phyloP scores from a whole-genome alignment of 2,888 invertebrate genomes.

The Parnassius apollo region DNA sequence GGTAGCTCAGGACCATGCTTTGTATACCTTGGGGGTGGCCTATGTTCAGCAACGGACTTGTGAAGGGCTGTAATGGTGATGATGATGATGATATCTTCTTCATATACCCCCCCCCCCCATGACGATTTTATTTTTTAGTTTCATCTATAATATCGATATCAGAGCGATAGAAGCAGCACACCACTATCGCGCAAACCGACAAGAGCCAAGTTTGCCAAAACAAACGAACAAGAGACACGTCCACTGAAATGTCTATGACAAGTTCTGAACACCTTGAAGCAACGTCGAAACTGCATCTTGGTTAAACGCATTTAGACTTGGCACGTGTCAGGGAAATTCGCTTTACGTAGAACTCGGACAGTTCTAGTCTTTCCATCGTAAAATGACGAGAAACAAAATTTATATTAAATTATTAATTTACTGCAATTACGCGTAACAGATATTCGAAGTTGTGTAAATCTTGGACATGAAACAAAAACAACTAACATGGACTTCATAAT shows the following conservation, averaged over 20 bases:
- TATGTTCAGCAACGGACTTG: too few relatives aligned
- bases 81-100: too few relatives aligned
- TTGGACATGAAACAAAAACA: too few relatives aligned
- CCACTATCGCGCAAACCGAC: slow-evolving; percentile 40
- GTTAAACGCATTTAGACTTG: slow-evolving; percentile 59
- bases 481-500: too few relatives aligned
- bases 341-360: slow-evolving; percentile 15
- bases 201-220: slow-evolving; percentile 69
- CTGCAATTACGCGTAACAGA: too few relatives aligned
- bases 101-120: too few relatives aligned
- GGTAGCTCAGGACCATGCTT: too few relatives aligned
- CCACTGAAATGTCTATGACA: slow-evolving; percentile 57
- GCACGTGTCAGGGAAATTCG: slow-evolving; percentile 32
- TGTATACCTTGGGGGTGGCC: too few relatives aligned
- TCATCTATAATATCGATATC: slow-evolving; percentile 6
- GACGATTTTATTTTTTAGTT: too few relatives aligned
- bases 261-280: slow-evolving; percentile 38
- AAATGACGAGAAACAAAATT: not conserved
- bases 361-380: not conserved
- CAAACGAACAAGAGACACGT: slow-evolving; percentile 47
- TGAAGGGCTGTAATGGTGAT: too few relatives aligned
- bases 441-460: too few relatives aligned
- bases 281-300: slow-evolving; percentile 40
- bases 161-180: slow-evolving; percentile 15
- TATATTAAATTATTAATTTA: not conserved